These are phyloP conservation scores for Rotaria sp. DNA, from an alignment of 2,888 invertebrate species.

Conservation along the genomic window DNA sequence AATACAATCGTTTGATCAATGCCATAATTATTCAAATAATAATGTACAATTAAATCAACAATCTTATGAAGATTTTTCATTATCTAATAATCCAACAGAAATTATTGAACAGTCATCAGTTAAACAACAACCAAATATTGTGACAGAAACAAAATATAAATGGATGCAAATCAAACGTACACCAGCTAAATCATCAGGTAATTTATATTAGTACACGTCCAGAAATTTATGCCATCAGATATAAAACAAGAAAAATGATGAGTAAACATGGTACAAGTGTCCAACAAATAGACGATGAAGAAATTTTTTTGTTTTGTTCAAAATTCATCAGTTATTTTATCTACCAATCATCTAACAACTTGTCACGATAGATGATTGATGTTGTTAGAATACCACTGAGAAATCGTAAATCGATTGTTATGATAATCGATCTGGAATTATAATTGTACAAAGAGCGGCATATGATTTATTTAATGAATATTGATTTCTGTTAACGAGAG, in stretches of 20 bases:
- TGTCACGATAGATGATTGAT: background rate
- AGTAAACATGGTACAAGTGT: background rate
- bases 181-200: slow-evolving; percentile 74
- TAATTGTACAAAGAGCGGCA: background rate
- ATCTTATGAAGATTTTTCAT: background rate
- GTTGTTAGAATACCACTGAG: background rate
- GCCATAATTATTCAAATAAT: background rate
- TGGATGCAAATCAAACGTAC: slow-evolving; percentile 99
- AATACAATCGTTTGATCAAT: background rate
- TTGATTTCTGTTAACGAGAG: no score
- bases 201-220: background rate
- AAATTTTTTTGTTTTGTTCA: no score
- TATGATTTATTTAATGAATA: no score
- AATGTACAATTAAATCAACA: background rate
- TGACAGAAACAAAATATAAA: slow-evolving; percentile 70
- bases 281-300: background rate
- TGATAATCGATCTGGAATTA: background rate
- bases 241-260: no score
- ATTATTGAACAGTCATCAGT: background rate
- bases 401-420: background rate
- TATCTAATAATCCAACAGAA: background rate
- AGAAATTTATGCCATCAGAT: background rate
- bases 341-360: background rate
- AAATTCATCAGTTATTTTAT: no score
- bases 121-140: background rate